Evolutionary conservation across 1,140 invertebrate species (phyloP).

Genomic region (Drosophila malerkotliana): DNA sequence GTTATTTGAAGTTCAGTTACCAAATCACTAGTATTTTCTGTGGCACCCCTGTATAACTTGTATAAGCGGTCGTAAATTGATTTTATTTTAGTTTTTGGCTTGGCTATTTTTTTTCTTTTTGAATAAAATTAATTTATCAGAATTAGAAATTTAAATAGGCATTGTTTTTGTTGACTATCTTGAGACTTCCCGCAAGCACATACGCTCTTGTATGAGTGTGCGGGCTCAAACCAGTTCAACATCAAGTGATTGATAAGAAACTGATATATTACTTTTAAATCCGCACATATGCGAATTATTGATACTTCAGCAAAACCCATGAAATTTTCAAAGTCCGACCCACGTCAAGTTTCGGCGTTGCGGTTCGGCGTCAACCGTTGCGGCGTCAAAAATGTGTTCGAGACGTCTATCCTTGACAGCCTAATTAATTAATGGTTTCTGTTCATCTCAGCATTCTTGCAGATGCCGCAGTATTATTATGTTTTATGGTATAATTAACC

Average conservation of each 20-base stretch:
- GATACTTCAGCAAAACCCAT: conserved; percentile 32
- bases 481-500: conserved; percentile 43
- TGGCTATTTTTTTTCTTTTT: not conserved
- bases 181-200: conserved; percentile 32
- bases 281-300: conserved; percentile 64
- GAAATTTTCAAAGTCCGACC: conserved; percentile 11
- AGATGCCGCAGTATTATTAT: conserved; percentile 36
- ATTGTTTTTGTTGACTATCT: conserved; percentile 16
- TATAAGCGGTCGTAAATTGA: too few species aligned
- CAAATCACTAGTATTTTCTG: too few species aligned
- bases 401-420: conserved; percentile 59
- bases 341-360: conserved; percentile 4
- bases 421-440: conserved; percentile 64
- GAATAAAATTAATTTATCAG: conserved; percentile 55
- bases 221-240: conserved; percentile 58
- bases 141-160: conserved; percentile 56
- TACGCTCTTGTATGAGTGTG: conserved; percentile 25
- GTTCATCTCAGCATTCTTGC: conserved; percentile 25
- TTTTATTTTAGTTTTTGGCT: too few species aligned
- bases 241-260: conserved; percentile 71
- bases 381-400: conserved; percentile 29
- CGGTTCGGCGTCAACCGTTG: conserved; percentile 7
- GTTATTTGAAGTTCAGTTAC: too few species aligned
- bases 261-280: conserved; percentile 71
- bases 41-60: too few species aligned